Percentiles rank a stretch among this genome's conserved stretches.
phyloP scores from a whole-genome alignment of 1,140 invertebrate genomes.

The Oppia nitens region DNA sequence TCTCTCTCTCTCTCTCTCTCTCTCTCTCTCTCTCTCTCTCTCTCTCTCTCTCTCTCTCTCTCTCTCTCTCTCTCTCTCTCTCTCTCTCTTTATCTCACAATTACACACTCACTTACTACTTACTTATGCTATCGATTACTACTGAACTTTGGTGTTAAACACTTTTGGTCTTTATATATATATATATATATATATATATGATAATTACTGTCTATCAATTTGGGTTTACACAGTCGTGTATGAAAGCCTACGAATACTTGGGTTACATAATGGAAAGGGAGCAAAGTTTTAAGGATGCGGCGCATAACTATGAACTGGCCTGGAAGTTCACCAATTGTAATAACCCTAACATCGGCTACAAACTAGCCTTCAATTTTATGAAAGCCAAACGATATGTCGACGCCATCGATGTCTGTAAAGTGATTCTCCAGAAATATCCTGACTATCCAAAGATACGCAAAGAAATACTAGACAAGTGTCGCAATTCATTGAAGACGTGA shows the following conservation, averaged over 20 bases:
- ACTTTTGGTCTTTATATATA: no score
- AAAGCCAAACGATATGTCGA: constrained; percentile 79
- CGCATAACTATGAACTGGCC: constrained; percentile 58
- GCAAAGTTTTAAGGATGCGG: constrained; percentile 71
- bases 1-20: not conserved
- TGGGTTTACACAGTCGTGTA: constrained; percentile 41
- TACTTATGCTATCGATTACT: no score
- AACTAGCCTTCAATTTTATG: constrained; percentile 74
- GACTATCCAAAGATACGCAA: constrained; percentile 80
- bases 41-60: no score
- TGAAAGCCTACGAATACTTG: constrained; percentile 72
- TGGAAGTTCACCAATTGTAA: constrained; percentile 63
- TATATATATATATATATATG: constrained; percentile 1
- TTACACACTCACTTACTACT: no score
- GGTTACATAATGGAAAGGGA: constrained; percentile 80
- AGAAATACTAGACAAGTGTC: constrained; percentile 86
- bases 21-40: no score
- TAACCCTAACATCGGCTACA: constrained; percentile 70
- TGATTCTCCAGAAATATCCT: constrained; percentile 56
- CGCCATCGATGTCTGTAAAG: constrained; percentile 63
- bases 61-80: no score
- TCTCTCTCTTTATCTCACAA: no score
- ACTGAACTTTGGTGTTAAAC: no score
- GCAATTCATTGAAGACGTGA: constrained; percentile 30
- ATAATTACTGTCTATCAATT: constrained; percentile 2